These are phyloP conservation scores for Hypotaenidia philippensis DNA, from an alignment of 2,797 vertebrate species.

Conservation along the genomic window DNA sequence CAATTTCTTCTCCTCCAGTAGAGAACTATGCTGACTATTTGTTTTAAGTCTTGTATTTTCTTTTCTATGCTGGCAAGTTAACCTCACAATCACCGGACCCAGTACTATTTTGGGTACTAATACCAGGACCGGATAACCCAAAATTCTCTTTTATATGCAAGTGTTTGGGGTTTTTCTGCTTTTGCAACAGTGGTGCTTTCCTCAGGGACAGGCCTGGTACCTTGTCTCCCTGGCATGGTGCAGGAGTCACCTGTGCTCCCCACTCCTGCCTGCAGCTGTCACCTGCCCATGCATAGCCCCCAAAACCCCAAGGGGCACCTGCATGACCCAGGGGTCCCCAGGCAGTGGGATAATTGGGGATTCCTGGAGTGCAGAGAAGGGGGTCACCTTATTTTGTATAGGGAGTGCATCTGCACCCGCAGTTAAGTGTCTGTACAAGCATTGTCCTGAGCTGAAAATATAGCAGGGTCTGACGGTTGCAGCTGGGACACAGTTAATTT, in stretches of 20 bases:
- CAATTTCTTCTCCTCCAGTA: background rate
- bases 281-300: background rate
- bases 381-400: accelerated
- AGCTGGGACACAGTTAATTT: too few relatives aligned
- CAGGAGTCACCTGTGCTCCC: background rate
- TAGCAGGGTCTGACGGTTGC: background rate
- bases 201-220: background rate
- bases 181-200: background rate
- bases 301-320: background rate
- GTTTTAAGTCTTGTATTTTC: background rate
- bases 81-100: background rate
- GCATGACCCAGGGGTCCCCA: accelerated
- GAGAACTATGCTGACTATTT: background rate
- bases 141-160: background rate
- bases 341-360: background rate
- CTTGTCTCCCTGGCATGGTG: accelerated
- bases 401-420: background rate
- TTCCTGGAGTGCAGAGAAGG: background rate
- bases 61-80: background rate
- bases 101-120: background rate
- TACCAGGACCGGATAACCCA: background rate
- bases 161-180: background rate
- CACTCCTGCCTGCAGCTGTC: background rate
- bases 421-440: background rate
- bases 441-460: background rate